A percentile compares a stretch with the other conserved stretches of the same genome.
Evolutionary conservation across 2,888 invertebrate genomes (phyloP).

Genomic region (Alcis repandata): DNA sequence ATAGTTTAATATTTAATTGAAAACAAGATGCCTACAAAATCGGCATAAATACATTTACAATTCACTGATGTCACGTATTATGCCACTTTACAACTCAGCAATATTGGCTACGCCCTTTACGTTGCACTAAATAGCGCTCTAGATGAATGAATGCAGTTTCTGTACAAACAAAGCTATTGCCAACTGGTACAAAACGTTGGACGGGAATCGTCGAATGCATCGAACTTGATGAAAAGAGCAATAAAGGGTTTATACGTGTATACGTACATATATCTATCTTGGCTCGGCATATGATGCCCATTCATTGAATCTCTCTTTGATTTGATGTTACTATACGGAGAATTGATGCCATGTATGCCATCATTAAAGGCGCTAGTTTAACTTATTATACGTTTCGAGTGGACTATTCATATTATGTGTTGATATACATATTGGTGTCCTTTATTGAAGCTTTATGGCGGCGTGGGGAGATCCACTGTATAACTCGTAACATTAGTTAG

Average conservation of each 20-base stretch:
- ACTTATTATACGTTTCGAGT: slow-evolving; percentile 25
- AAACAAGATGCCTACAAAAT: slow-evolving; percentile 4
- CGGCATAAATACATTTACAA: neutral
- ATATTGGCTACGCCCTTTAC: slow-evolving; percentile 11
- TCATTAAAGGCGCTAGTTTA: slow-evolving; percentile 8
- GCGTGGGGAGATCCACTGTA: slow-evolving; percentile 65
- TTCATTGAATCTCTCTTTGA: slow-evolving; percentile 47
- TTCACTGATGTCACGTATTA: neutral
- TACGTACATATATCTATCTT: no score
- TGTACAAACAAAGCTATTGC: slow-evolving; percentile 38
- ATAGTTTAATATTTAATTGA: slow-evolving; percentile 11
- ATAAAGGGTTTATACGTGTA: no score
- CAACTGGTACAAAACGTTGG: slow-evolving; percentile 33
- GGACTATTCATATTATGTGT: slow-evolving; percentile 33
- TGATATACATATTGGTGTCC: slow-evolving; percentile 39
- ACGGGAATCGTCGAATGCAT: slow-evolving; percentile 31
- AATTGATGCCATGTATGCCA: slow-evolving; percentile 29
- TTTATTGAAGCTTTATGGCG: slow-evolving; percentile 44
- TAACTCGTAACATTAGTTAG: slow-evolving; percentile 52
- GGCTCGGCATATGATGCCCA: slow-evolving; percentile 43
- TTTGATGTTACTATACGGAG: slow-evolving; percentile 15
- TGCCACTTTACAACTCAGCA: slow-evolving; percentile 1
- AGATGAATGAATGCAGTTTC: slow-evolving; percentile 47
- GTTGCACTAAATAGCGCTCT: slow-evolving; percentile 3
- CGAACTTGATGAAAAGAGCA: no score